phyloP scores from a whole-genome alignment of 1,140 invertebrate species.

The Zaprionus africanus region DNA sequence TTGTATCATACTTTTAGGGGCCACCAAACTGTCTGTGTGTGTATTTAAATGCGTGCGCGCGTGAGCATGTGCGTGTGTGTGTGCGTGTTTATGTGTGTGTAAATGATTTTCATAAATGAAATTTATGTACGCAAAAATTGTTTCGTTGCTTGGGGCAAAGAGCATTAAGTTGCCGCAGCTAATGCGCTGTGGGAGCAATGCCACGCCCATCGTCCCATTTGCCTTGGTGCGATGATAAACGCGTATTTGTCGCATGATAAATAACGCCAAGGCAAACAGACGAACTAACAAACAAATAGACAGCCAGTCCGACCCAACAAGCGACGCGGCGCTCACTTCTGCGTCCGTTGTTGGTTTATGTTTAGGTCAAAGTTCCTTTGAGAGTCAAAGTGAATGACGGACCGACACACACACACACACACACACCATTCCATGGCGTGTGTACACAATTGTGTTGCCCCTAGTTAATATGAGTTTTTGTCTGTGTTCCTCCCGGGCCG shows the following conservation, averaged over 20 bases:
- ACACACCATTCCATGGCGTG: slow-evolving; percentile 33
- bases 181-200: slow-evolving; percentile 50
- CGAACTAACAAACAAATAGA: slow-evolving; percentile 60
- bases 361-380: slow-evolving; percentile 53
- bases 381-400: slow-evolving; percentile 38
- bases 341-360: slow-evolving; percentile 27
- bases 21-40: slow-evolving; percentile 8
- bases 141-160: slow-evolving; percentile 59
- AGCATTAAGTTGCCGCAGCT: slow-evolving; percentile 60
- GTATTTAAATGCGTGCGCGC: background rate
- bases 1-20: slow-evolving; percentile 51
- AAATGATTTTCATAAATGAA: slow-evolving; percentile 80
- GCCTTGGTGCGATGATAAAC: slow-evolving; percentile 69
- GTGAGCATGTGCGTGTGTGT: slow-evolving; percentile 8
- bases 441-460: slow-evolving; percentile 22
- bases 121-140: slow-evolving; percentile 74
- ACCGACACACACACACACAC: slow-evolving; percentile 29
- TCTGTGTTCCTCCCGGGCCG: background rate
- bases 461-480: slow-evolving; percentile 26
- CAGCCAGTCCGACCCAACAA: background rate
- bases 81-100: slow-evolving; percentile 36
- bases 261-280: slow-evolving; percentile 59
- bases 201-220: slow-evolving; percentile 25
- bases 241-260: slow-evolving; percentile 79
- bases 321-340: slow-evolving; percentile 3